Evolutionary conservation across 2,113 vertebrate species (phyloP).

Genomic region (Rattus rattus): DNA sequence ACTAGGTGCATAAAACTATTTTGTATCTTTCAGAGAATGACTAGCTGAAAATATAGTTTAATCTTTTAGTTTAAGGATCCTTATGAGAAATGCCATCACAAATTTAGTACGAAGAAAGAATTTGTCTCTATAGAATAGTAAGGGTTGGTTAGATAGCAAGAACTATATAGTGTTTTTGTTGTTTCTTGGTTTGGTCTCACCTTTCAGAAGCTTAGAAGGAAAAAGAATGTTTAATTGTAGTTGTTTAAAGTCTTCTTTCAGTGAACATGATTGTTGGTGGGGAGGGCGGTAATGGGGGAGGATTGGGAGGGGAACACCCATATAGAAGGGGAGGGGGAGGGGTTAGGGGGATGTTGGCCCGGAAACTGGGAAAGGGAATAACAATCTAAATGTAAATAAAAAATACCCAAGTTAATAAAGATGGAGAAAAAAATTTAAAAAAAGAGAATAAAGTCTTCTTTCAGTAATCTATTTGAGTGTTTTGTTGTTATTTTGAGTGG

Average conservation of each 20-base stretch:
- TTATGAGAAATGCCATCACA: not conserved
- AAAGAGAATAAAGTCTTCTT: not conserved
- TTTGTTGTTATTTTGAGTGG: not conserved
- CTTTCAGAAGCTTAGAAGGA: not conserved
- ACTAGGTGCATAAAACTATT: not conserved
- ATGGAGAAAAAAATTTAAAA: no score
- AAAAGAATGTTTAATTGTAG: not conserved
- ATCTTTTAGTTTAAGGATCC: not conserved
- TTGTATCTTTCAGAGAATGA: not conserved
- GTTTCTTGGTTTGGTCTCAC: not conserved
- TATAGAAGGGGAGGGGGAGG: no score
- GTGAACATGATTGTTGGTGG: no score
- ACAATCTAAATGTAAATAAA: no score
- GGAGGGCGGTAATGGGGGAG: no score
- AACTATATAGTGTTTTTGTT: not conserved
- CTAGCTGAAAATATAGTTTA: not conserved
- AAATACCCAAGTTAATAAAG: no score
- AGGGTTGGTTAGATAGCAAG: not conserved
- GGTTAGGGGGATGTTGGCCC: no score
- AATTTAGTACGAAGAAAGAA: not conserved
- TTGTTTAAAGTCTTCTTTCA: not conserved
- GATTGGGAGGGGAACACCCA: no score
- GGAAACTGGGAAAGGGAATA: no score
- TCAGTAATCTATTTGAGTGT: not conserved
- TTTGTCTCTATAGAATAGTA: not conserved